Base-by-base conservation (phyloP, 2,888 invertebrate species). In the Cephus pulcher region DNA sequence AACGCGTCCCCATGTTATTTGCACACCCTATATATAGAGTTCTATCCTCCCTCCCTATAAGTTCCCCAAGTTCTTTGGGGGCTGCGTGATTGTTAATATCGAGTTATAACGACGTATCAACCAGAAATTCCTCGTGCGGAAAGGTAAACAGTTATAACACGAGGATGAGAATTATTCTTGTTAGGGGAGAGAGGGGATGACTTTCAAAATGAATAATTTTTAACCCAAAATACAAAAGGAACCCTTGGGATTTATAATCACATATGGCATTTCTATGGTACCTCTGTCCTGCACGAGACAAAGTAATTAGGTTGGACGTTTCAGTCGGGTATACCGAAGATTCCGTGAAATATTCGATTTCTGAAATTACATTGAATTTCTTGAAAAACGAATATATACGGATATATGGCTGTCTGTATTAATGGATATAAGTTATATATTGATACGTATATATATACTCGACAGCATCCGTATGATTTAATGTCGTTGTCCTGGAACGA, bases 21-120 rank as follows among this genome's bases (percentile, higher is more conserved):
- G 74, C 71, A 71, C 71, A 71, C 33, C 71, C 33, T 34, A 9
- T 71, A 12, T 32, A 34, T 71, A 71, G 71, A 56, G 15, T 56
- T 9, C 56, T 56, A 56, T 56, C 9, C 23, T 56, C 56, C 56
- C 15, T 35, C 23, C 40, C 56, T 9, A 56, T 56, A 56, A 56
- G 56, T 56, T 56, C 23, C 56, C 23, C 32, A 34, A 32, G 71
- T 32, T 33, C 33, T 33, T 71, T 23, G 74, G 35, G 74, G 37
- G 74, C 35, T 74, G 23, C 34, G 34, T 30, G 74, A 74, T 74
- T 74, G 74, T 74, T 74, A 74, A 74, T 74, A 74, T 74, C 74
- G 74, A 15, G 74, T 74, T 35, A 34, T 37, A 74, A 74, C 74
- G 74, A 74, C 74, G 74, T 23, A 74, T 37, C 74, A 37, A 2